These are phyloP conservation scores for Tuta absoluta DNA, from an alignment of 2,888 invertebrate species.

Conservation along the genomic window DNA sequence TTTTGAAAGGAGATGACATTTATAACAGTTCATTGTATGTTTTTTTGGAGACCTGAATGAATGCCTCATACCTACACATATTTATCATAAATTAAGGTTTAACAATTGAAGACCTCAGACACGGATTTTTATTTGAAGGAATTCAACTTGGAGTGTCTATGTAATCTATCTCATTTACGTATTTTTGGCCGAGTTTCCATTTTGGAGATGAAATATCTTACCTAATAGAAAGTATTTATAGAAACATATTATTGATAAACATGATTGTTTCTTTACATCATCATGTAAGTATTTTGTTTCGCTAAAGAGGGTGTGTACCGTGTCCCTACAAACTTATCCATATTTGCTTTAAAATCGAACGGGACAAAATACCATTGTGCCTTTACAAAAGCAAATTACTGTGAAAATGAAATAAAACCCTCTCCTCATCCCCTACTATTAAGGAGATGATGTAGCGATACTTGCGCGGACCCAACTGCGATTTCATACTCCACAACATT, in stretches of 20 bases:
- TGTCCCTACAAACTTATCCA: conserved; percentile 62
- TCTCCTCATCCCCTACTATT: conserved; percentile 77
- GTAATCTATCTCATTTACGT: no score
- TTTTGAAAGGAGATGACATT: conserved; percentile 12
- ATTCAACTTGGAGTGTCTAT: no score
- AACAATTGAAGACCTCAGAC: no score
- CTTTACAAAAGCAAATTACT: conserved; percentile 76
- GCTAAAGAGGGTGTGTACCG: conserved; percentile 63
- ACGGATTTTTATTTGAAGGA: no score
- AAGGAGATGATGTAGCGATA: conserved; percentile 78
- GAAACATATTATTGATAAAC: background rate
- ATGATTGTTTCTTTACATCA: background rate
- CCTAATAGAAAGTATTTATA: no score
- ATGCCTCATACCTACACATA: no score
- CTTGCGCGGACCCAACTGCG: conserved; percentile 70
- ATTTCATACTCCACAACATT: conserved; percentile 55
- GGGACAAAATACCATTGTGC: conserved; percentile 70
- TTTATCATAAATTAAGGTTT: no score
- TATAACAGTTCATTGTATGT: conserved; percentile 8
- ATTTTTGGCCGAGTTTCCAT: no score
- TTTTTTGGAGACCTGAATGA: background rate
- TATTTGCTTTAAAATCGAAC: conserved; percentile 77
- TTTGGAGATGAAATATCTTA: no score
- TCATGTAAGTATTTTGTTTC: background rate
- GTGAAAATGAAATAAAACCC: conserved; percentile 78